Conservation (phyloP, 2,113 vertebrate genomes). For the Callipepla californica region DNA sequence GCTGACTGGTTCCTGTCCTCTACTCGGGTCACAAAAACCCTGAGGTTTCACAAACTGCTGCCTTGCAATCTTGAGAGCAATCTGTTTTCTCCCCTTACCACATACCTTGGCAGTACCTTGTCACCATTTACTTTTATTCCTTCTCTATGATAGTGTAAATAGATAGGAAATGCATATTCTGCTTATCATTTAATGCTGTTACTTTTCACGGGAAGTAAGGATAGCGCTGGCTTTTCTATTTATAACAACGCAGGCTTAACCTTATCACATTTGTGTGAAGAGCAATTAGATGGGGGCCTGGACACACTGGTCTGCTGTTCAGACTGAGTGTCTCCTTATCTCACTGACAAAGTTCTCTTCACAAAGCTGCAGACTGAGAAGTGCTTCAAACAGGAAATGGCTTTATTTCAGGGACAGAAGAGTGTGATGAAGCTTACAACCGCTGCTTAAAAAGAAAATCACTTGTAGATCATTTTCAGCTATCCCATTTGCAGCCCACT, state of each 20-base stretch:
- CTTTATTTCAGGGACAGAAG: neutral
- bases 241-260: neutral
- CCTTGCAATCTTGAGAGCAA: neutral
- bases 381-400: neutral
- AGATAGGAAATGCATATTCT: neutral
- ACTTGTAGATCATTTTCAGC: neutral
- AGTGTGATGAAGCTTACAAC: neutral
- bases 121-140: neutral
- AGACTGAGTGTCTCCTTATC: rapidly evolving
- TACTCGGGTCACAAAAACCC: neutral
- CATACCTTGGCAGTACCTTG: no score
- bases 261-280: neutral
- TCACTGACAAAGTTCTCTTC: neutral
- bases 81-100: neutral
- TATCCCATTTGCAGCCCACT: neutral
- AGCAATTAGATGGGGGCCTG: neutral
- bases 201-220: neutral
- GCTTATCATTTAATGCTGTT: neutral
- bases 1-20: neutral
- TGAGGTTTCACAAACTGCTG: neutral
- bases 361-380: neutral
- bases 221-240: neutral
- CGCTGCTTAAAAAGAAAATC: neutral
- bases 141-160: neutral
- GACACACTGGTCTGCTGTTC: neutral